These are phyloP conservation scores for Cheilosia soror DNA, from an alignment of 2,888 invertebrate genomes.

Conservation along the genomic window DNA sequence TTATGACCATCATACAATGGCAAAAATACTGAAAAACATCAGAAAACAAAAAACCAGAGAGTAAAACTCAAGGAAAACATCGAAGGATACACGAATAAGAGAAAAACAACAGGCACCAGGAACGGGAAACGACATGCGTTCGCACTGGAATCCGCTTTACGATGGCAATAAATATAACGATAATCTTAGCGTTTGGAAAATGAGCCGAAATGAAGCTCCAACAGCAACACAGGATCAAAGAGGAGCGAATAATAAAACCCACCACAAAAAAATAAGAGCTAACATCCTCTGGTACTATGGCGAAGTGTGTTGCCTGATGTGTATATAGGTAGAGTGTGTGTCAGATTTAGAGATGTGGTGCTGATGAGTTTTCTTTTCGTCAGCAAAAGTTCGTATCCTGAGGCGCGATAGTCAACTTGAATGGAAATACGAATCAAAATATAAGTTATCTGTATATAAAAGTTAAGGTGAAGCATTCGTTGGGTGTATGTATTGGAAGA, in stretches of 20 bases:
- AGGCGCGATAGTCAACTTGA: not conserved
- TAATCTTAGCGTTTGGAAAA: slow-evolving; percentile 66
- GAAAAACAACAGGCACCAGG: not conserved
- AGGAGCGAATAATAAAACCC: slow-evolving; percentile 32
- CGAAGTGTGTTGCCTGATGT: not conserved
- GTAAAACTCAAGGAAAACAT: slow-evolving; percentile 4
- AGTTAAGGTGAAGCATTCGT: not conserved
- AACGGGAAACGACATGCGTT: slow-evolving; percentile 45
- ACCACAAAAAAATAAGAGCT: not conserved
- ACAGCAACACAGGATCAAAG: slow-evolving; percentile 46
- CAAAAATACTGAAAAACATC: slow-evolving; percentile 21
- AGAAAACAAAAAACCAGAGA: not conserved
- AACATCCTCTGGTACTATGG: not conserved
- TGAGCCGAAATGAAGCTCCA: slow-evolving; percentile 59
- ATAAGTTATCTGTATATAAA: not conserved
- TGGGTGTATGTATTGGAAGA: not conserved
- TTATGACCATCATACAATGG: slow-evolving; percentile 49
- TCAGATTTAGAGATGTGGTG: slow-evolving; percentile 34
- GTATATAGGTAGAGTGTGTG: slow-evolving; percentile 7
- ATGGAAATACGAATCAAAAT: slow-evolving; percentile 1
- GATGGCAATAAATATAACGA: slow-evolving; percentile 64
- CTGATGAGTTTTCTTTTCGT: slow-evolving; percentile 26
- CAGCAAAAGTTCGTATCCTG: not conserved
- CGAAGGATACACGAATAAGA: not conserved
- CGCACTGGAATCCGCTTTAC: slow-evolving; percentile 59